Evolutionary conservation across 92 coral and sea anemone species (phyloP), one percentile per base, ranked within the genome.

Genomic region (Zoanthus sansibaricus): DNA sequence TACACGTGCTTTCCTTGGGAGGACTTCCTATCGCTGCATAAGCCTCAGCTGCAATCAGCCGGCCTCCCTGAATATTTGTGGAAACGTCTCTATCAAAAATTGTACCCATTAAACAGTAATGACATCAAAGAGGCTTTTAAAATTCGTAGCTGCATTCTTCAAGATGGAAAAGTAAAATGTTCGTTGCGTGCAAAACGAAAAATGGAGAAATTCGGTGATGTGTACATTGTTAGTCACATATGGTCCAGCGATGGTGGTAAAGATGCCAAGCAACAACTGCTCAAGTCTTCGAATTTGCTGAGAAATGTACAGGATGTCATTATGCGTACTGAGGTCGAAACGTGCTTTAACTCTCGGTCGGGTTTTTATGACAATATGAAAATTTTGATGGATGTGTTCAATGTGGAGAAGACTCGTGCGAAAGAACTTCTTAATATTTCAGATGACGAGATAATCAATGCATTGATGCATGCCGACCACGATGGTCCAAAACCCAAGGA

Each of bases 41-140:
- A 90, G 77, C 90, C 93, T 49, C 98, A 94, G 85, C 92, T 94
- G 31, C 94, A 78, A 6, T 92, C 95, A 54, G 87, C 93, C 76
- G 98, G 98, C 58, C 86, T 94, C 48, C 98, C 98, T n/a, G 91
- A 91, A 13, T 67, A 48, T 14, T 87, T 94, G 48, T 94, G 98
- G 98, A 84, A 89, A 72, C 82, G 87, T 10, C 93, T 94, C 54
- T 92, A 94, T 89, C 71, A 56, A 62, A 94, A 94, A 84, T 66
- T 94, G 71, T 45, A 91, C 30, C 93, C 92, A 14, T 73, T 48
- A 9, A 88, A 84, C 49, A 89, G 82, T 69, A 70, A 59, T 52
- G 98, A 94, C 44, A 85, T 76, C 44, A 83, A 71, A 18, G 80
- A 82, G 79, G 82, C 75, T 37, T 94, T 94, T 88, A 94, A 94